These are phyloP conservation scores for Lasioglossum villosulum DNA, from an alignment of 2,888 invertebrate species.

Conservation along the genomic window DNA sequence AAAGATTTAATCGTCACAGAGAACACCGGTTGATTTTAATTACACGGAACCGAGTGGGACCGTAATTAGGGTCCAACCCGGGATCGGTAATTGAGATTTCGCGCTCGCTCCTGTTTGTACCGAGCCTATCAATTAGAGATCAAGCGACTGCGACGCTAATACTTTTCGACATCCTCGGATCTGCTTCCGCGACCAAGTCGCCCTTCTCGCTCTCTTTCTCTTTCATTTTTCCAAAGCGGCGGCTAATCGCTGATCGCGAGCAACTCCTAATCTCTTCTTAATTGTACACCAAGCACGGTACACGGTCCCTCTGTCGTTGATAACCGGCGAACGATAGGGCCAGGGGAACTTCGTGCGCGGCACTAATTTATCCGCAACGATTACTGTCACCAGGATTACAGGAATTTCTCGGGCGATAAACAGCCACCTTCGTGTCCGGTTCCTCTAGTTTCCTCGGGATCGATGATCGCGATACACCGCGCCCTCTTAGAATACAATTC, in stretches of 20 bases:
- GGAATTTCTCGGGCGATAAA: slow-evolving; percentile 50
- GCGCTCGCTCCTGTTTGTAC: slow-evolving; percentile 46
- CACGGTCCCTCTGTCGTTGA: slow-evolving; percentile 45
- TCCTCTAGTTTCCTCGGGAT: slow-evolving; percentile 9
- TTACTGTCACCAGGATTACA: slow-evolving; percentile 62
- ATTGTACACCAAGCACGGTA: slow-evolving; percentile 51
- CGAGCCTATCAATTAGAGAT: slow-evolving; percentile 53
- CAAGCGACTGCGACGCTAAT: slow-evolving; percentile 21
- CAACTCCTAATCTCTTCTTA: slow-evolving; percentile 68
- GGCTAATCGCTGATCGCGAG: slow-evolving; percentile 56
- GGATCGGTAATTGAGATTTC: slow-evolving; percentile 60
- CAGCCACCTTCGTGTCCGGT: slow-evolving; percentile 11
- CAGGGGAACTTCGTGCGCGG: slow-evolving; percentile 37
- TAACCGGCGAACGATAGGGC: slow-evolving; percentile 63
- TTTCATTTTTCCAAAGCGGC: slow-evolving; percentile 39
- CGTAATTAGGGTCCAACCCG: slow-evolving; percentile 54
- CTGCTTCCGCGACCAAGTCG: slow-evolving; percentile 14
- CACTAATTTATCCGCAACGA: slow-evolving; percentile 60
- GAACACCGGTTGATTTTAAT: slow-evolving; percentile 46
- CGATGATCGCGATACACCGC: slow-evolving; percentile 22
- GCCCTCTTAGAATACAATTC: slow-evolving; percentile 3
- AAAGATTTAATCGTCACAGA: slow-evolving; percentile 37
- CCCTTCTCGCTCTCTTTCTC: not conserved
- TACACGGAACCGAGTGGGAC: slow-evolving; percentile 49
- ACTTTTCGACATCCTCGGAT: slow-evolving; percentile 16